Base-by-base conservation (phyloP, 2,888 invertebrate species). In the Agrochola lychnidis region DNA sequence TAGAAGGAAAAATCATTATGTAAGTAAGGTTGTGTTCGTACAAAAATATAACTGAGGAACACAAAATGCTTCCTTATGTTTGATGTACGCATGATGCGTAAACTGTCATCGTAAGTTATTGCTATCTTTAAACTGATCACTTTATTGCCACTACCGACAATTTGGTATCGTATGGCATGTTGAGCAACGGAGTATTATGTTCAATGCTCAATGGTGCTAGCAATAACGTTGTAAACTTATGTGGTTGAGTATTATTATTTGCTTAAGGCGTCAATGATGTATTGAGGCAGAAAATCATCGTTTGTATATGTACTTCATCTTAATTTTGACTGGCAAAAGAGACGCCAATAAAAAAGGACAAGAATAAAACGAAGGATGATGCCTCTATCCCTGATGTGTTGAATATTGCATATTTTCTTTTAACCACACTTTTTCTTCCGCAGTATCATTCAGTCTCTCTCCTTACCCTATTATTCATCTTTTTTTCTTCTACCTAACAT, bases 141-240 rank as follows among this genome's bases (percentile, higher is more conserved):
- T 75, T 79, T 69, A 84, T 68, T 51, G 72, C 68, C 62, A 79
- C 78, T 80, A 66, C 83, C 53, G 67, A 63, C 62, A 83, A 81
- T 79, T 69, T 51, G 51, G 84, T 83, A 70, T 79, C 84, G 48
- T 59, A 69, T 73, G 68, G 59, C 42, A 22, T 19, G 69, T 83
- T 81, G 51, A 84, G 84, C 73, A 81, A 81, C 36, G 16, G 19
- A 36, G 56, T 30, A 84, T 79, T 69, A 69, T 66, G 36, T 53
- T 61, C 76, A 64, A 51, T 62, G 57, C 57, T 72, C 72, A 72
- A 70, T 81, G 64, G 76, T 45, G 53, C 84, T 61, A 56, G 63
- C 22, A 75, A 70, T 79, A 73, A 64, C 40, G 19, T 70, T 64
- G 61, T 56, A 40, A 62, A 36, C 67, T 1, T 51, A 16, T 75